phyloP scores from a whole-genome alignment of 2,888 invertebrate species.

The Plebejus melissa region DNA sequence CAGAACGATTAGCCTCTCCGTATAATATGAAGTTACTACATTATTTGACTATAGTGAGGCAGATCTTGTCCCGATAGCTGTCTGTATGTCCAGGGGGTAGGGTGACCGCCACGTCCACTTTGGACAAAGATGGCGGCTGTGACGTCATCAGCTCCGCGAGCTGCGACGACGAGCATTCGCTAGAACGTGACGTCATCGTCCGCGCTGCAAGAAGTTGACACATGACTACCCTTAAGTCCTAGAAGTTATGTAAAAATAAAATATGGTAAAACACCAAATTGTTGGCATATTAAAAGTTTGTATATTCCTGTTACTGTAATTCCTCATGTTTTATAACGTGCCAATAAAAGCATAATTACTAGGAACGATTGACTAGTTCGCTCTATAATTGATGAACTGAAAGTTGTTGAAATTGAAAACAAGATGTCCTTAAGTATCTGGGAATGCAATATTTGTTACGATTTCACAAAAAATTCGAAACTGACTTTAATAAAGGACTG shows the following conservation, averaged over 20 bases:
- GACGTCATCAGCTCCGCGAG: conserved; percentile 61
- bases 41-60: conserved; percentile 67
- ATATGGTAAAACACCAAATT: background rate
- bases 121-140: conserved; percentile 60
- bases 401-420: too few species aligned
- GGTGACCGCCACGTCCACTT: conserved; percentile 70
- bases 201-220: conserved; percentile 48
- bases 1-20: background rate
- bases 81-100: conserved; percentile 60
- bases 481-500: too few species aligned
- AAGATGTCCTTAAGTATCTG: too few species aligned
- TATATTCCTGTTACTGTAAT: too few species aligned
- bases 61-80: conserved; percentile 69
- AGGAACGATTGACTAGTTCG: too few species aligned
- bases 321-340: too few species aligned
- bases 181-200: conserved; percentile 71
- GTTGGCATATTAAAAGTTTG: too few species aligned
- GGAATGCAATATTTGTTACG: too few species aligned
- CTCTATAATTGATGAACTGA: too few species aligned
- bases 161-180: conserved; percentile 64
- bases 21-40: background rate
- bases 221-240: background rate
- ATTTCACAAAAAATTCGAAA: too few species aligned
- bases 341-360: too few species aligned
- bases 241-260: background rate